These are phyloP conservation scores for Pogoniulus pusillus DNA, from an alignment of 2,797 vertebrate genomes.

Conservation along the genomic window DNA sequence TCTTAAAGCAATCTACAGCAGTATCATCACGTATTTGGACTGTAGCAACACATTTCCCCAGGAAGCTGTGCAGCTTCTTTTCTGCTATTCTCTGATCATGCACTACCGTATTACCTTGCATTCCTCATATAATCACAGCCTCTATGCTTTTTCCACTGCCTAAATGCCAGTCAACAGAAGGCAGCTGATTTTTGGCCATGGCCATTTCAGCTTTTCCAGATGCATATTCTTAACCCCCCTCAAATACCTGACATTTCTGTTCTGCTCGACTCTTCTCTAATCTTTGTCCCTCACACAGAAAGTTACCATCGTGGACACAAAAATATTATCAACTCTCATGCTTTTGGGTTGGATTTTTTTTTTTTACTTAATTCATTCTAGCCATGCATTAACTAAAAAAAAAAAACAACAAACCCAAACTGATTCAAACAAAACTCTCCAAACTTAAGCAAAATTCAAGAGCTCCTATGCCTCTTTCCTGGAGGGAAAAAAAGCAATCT, in stretches of 20 bases:
- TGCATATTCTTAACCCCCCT: background rate
- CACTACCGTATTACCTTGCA: background rate
- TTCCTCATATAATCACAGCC: constrained; percentile 6
- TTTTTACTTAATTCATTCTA: background rate
- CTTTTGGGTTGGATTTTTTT: too few relatives aligned
- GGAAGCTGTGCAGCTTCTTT: background rate
- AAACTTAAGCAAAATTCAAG: background rate
- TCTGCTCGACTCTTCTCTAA: background rate
- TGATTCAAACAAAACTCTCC: background rate
- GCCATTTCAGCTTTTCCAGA: constrained; percentile 35
- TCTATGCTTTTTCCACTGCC: constrained; percentile 2
- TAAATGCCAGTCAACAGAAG: background rate
- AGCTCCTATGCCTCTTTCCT: background rate
- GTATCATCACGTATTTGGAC: constrained; percentile 3
- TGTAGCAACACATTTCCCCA: background rate
- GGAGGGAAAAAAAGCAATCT: background rate
- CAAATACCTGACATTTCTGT: background rate
- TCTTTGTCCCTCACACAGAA: background rate
- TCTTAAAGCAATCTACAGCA: background rate
- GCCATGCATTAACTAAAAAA: accelerated
- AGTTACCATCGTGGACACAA: background rate
- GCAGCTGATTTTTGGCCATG: constrained; percentile 33
- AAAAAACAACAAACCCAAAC: background rate
- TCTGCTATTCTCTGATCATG: background rate
- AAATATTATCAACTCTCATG: background rate